phyloP scores from a whole-genome alignment of 2,888 invertebrate genomes.

The Sesia apiformis region DNA sequence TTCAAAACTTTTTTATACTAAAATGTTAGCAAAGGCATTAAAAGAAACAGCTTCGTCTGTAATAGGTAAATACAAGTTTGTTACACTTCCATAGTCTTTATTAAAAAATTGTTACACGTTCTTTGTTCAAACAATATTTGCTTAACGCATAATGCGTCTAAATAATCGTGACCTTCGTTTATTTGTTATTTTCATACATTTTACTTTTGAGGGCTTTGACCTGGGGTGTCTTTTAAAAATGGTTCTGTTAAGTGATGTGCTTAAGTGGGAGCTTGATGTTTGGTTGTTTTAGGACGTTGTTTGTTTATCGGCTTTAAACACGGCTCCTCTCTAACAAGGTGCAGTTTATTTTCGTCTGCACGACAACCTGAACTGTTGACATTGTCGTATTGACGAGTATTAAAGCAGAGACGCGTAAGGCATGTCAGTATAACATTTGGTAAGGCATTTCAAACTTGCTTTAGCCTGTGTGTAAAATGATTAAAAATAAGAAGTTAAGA shows the following conservation, averaged over 20 bases:
- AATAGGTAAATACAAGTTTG: constrained; percentile 34
- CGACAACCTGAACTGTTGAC: background rate
- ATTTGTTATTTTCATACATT: constrained; percentile 9
- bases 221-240: constrained; percentile 32
- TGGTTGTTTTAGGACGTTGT: constrained; percentile 66
- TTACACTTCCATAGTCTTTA: constrained; percentile 41
- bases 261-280: constrained; percentile 64
- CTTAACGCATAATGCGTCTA: constrained; percentile 42
- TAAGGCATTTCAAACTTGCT: too few relatives aligned
- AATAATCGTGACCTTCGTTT: constrained; percentile 27
- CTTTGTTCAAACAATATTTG: constrained; percentile 54
- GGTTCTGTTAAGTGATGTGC: constrained; percentile 59
- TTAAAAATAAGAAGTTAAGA: too few relatives aligned
- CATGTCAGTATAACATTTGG: too few relatives aligned
- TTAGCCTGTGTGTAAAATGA: too few relatives aligned
- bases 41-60: background rate
- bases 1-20: background rate
- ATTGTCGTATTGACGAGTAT: background rate
- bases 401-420: too few relatives aligned
- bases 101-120: constrained; percentile 58
- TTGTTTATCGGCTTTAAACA: constrained; percentile 56
- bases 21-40: too few relatives aligned
- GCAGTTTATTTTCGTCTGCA: constrained; percentile 29
- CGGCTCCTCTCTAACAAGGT: constrained; percentile 57
- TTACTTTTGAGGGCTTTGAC: constrained; percentile 11